Conservation (phyloP, 2,888 invertebrate species). For the Chrysolina oricalcia region DNA sequence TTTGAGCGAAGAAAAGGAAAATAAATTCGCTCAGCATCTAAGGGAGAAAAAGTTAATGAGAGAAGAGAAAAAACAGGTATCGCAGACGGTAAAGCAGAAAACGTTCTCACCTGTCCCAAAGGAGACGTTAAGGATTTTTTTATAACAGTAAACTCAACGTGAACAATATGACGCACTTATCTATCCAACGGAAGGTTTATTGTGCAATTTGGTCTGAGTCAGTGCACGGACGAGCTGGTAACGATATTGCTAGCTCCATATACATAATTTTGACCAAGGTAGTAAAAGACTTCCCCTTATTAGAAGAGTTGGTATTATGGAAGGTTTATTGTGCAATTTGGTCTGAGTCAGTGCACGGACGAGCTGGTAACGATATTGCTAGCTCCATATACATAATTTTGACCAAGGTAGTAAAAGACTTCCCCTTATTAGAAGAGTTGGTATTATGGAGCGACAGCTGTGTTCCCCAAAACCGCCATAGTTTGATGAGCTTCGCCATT, state of each 20-base stretch:
- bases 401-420: too few relatives aligned
- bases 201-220: constrained; percentile 30
- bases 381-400: constrained; percentile 29
- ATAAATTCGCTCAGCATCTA: constrained; percentile 3
- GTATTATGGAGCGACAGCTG: constrained; percentile 29
- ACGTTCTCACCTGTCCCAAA: constrained; percentile 34
- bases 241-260: constrained; percentile 28
- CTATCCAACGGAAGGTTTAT: constrained; percentile 30
- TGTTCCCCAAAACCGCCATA: constrained; percentile 21
- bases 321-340: constrained; percentile 31
- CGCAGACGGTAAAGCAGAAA: constrained; percentile 26
- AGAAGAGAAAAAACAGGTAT: constrained; percentile 11
- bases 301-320: constrained; percentile 19
- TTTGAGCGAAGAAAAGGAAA: too few relatives aligned
- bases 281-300: too few relatives aligned
- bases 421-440: constrained; percentile 12
- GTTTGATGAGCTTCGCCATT: too few relatives aligned
- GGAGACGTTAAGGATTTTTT: constrained; percentile 25
- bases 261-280: too few relatives aligned
- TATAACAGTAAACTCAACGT: constrained; percentile 33
- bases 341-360: constrained; percentile 26
- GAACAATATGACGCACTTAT: constrained; percentile 33
- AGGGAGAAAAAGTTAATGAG: constrained; percentile 24
- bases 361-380: constrained; percentile 31
- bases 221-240: constrained; percentile 28